These are phyloP conservation scores for Anguilla rostrata DNA, from an alignment of 2,113 vertebrate genomes.

Conservation along the genomic window DNA sequence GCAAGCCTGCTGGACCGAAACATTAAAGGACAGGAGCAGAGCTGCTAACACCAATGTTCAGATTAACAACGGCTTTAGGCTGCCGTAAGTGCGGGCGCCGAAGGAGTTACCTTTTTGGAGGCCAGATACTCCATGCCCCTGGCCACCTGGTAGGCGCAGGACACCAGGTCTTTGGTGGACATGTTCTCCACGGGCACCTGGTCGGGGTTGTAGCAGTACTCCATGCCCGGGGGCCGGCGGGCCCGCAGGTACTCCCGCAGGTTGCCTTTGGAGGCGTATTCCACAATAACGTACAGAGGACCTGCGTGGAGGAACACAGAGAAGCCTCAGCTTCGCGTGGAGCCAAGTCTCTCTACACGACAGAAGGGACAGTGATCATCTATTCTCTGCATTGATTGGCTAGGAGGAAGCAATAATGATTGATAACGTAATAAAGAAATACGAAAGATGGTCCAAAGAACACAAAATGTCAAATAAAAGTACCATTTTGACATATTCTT, in stretches of 20 bases:
- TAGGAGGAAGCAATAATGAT: neutral
- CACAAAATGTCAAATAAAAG: neutral
- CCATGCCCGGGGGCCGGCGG: conserved; percentile 90
- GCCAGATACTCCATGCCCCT: conserved; percentile 96
- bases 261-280: conserved; percentile 95
- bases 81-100: neutral
- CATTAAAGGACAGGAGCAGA: neutral
- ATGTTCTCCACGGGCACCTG: conserved; percentile 88
- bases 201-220: conserved; percentile 94
- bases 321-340: neutral
- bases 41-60: neutral
- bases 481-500: neutral
- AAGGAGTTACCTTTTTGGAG: conserved; percentile 86
- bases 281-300: conserved; percentile 92
- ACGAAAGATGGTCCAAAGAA: neutral
- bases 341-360: neutral
- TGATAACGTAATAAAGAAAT: neutral
- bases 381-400: neutral
- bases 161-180: conserved; percentile 93
- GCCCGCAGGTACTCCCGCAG: conserved; percentile 90
- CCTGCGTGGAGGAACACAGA: conserved; percentile 63
- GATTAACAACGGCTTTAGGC: neutral
- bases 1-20: neutral
- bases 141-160: conserved; percentile 94
- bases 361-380: neutral